Conservation (phyloP, 2,888 invertebrate species). For the Andrena chrysosceles region DNA sequence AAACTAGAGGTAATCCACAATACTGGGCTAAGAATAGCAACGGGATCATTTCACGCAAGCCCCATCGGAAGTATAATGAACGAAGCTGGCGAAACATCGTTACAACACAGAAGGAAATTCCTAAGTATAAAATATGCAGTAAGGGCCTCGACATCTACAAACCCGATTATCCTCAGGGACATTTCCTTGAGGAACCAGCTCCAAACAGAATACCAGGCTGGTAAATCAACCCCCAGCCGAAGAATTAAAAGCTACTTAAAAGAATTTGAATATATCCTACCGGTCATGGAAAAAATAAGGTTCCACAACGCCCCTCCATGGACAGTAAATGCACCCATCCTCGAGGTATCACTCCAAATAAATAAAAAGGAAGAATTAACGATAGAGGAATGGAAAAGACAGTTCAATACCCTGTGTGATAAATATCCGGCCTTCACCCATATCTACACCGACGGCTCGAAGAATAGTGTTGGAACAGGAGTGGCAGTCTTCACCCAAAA, state of each 20-base stretch:
- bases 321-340: neutral
- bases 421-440: neutral
- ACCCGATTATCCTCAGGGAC: neutral
- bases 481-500: neutral
- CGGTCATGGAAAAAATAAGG: neutral
- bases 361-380: neutral
- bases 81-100: neutral
- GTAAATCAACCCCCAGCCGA: neutral
- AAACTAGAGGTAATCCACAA: no score
- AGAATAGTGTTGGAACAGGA: neutral
- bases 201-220: neutral
- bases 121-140: constrained; percentile 17
- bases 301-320: neutral
- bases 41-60: neutral
- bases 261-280: no score
- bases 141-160: neutral
- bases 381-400: neutral
- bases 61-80: constrained; percentile 14
- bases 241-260: neutral
- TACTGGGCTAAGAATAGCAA: no score
- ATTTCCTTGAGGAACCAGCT: neutral
- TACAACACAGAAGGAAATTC: constrained; percentile 8
- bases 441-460: neutral
- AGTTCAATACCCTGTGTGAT: neutral
- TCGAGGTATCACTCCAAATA: neutral